Conservation (phyloP, 2,888 invertebrate species). For the Lottia scabra region DNA sequence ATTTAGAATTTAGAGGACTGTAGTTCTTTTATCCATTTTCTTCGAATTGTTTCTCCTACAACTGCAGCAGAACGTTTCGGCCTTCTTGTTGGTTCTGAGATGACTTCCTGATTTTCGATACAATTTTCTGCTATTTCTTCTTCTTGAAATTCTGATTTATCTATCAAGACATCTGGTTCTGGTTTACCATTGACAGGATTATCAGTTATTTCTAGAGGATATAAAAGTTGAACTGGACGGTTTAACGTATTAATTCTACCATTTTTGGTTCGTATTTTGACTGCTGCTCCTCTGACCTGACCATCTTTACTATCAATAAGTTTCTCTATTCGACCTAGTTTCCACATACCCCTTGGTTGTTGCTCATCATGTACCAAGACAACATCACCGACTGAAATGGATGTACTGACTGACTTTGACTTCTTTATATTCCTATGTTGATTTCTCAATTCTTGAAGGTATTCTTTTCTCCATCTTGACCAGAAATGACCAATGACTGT, state of each 20-base stretch:
- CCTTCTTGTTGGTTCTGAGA: background rate
- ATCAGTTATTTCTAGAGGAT: too few relatives aligned
- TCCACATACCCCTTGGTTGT: background rate
- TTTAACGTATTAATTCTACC: too few relatives aligned
- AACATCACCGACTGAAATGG: too few relatives aligned
- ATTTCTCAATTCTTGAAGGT: too few relatives aligned
- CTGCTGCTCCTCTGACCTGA: background rate
- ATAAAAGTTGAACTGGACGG: too few relatives aligned
- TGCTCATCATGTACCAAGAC: background rate
- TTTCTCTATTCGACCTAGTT: background rate
- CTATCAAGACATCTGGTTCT: background rate
- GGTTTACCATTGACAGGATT: too few relatives aligned
- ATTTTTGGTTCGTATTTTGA: background rate
- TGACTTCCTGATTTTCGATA: background rate
- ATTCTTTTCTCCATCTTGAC: too few relatives aligned
- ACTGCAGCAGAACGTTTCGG: background rate
- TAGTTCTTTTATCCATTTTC: background rate
- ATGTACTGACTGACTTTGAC: too few relatives aligned
- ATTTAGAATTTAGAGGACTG: background rate
- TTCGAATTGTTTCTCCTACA: background rate
- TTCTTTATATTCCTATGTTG: too few relatives aligned
- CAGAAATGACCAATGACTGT: too few relatives aligned
- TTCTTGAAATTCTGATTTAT: too few relatives aligned
- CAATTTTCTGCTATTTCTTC: too few relatives aligned
- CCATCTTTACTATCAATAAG: background rate